Conservation (phyloP, 2,888 invertebrate genomes). For the Vandiemenella viatica region DNA sequence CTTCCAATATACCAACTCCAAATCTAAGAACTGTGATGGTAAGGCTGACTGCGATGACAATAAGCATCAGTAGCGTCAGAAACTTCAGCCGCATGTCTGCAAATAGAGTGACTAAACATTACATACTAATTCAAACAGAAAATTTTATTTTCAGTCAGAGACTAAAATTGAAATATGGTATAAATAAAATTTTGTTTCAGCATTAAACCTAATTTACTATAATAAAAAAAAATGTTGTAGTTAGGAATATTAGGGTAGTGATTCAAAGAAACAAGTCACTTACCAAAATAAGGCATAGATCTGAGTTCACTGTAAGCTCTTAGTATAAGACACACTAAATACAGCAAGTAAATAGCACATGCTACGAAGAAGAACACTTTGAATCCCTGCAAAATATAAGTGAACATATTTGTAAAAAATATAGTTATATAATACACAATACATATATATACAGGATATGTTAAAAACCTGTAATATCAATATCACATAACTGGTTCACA, state of each 20-base stretch:
- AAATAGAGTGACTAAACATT: too few relatives aligned
- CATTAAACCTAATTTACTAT: too few relatives aligned
- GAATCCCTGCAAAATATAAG: conserved; percentile 61
- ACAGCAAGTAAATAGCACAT: conserved; percentile 69
- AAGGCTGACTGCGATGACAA: conserved; percentile 59
- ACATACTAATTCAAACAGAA: too few relatives aligned
- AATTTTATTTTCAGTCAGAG: too few relatives aligned
- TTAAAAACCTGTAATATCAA: too few relatives aligned
- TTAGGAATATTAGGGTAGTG: too few relatives aligned
- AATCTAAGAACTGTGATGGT: conserved; percentile 67
- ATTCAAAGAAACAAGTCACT: too few relatives aligned
- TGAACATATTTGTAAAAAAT: too few relatives aligned
- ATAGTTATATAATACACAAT: too few relatives aligned
- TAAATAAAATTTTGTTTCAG: neutral
- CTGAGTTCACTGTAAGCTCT: conserved; percentile 87
- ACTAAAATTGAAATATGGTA: neutral
- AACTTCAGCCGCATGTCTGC: conserved; percentile 84
- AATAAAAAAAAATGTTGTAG: too few relatives aligned
- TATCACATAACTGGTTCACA: too few relatives aligned
- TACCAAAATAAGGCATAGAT: conserved; percentile 96
- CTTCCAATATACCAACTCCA: conserved; percentile 79
- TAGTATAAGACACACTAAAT: conserved; percentile 66
- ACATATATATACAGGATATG: too few relatives aligned
- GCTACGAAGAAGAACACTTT: conserved; percentile 83
- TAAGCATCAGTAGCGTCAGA: conserved; percentile 67